These are phyloP conservation scores for Pangasius mekongensis DNA, from an alignment of 2,797 vertebrate genomes.

Conservation along the genomic window DNA sequence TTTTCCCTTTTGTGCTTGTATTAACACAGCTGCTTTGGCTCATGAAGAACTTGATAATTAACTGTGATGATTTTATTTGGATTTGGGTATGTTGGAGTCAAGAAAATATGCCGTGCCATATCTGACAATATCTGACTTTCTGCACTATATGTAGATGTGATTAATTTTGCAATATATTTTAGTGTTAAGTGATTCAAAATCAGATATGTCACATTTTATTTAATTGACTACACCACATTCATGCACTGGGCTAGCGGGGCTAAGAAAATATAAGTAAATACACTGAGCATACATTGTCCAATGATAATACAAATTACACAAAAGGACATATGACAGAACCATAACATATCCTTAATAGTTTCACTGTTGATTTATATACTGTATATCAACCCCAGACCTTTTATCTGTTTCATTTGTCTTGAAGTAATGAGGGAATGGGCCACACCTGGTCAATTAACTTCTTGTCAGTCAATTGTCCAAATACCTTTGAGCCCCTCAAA, in stretches of 20 bases:
- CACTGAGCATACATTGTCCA: neutral
- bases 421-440: no score
- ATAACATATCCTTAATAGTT: neutral
- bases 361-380: no score
- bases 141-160: neutral
- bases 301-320: neutral
- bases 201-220: neutral
- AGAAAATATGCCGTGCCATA: neutral
- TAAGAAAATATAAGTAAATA: neutral
- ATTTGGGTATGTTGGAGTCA: neutral
- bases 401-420: no score
- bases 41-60: conserved; percentile 15
- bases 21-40: conserved; percentile 13
- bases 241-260: neutral
- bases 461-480: no score
- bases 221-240: neutral
- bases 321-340: neutral
- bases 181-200: neutral
- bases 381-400: no score
- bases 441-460: no score
- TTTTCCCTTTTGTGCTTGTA: neutral
- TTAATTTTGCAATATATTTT: neutral
- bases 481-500: no score
- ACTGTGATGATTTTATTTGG: conserved; percentile 13
- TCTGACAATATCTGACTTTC: neutral